phyloP scores from a whole-genome alignment of 2,888 invertebrate genomes.

The Muscina levida region DNA sequence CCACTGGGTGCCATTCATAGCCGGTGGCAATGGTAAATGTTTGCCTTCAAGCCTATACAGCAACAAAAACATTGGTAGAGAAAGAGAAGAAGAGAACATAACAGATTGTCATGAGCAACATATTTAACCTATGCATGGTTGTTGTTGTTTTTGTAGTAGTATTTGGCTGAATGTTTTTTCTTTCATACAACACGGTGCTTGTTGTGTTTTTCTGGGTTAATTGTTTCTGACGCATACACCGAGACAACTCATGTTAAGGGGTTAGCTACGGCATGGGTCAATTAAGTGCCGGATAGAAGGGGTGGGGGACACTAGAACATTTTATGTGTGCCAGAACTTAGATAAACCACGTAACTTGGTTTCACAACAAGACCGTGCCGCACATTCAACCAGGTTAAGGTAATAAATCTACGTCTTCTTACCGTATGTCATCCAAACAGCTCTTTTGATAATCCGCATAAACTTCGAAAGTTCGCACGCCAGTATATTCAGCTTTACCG shows the following conservation, averaged over 20 bases:
- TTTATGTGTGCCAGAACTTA: neutral
- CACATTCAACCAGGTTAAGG: neutral
- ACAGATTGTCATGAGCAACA: neutral
- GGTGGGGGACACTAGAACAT: neutral
- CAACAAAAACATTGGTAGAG: neutral
- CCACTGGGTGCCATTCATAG: conserved; percentile 97
- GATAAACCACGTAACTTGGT: neutral
- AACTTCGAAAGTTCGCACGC: conserved; percentile 95
- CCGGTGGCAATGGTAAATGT: conserved; percentile 95
- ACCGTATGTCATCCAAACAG: conserved; percentile 84
- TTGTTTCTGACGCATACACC: conserved; percentile 27
- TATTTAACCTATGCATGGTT: too few relatives aligned
- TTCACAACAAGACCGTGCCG: neutral
- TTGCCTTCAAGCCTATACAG: conserved; percentile 90
- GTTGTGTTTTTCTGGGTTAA: conserved; percentile 36
- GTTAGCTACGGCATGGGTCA: too few relatives aligned
- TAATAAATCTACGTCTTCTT: conserved; percentile 55
- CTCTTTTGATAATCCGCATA: conserved; percentile 97
- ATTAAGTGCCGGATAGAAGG: too few relatives aligned
- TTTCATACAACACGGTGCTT: neutral
- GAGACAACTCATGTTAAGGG: neutral
- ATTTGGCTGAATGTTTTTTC: too few relatives aligned
- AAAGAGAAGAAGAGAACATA: conserved; percentile 5
- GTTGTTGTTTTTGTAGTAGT: neutral
- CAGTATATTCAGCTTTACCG: conserved; percentile 96